A percentile compares a stretch with the other conserved stretches of the same genome.
These are phyloP conservation scores for Polypterus bichir DNA, from an alignment of 2,113 vertebrate species.

Conservation along the genomic window DNA sequence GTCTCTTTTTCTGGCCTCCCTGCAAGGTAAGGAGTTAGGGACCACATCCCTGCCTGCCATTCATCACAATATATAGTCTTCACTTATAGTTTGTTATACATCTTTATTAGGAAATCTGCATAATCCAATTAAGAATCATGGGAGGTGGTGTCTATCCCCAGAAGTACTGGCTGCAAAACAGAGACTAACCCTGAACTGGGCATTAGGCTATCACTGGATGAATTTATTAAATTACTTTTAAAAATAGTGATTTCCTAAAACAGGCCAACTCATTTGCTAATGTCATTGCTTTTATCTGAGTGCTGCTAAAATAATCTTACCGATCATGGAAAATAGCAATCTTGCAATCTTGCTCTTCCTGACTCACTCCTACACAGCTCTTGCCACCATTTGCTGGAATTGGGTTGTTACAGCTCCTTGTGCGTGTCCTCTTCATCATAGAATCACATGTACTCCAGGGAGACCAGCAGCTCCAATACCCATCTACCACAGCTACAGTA, in stretches of 20 bases:
- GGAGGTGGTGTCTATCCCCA: background rate
- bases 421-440: constrained; percentile 54
- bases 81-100: too few species aligned
- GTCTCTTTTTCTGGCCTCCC: too few species aligned
- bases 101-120: too few species aligned
- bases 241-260: background rate
- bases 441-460: constrained; percentile 59
- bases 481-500: constrained; percentile 60
- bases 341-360: constrained; percentile 57
- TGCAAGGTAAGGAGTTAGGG: too few species aligned
- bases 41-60: background rate
- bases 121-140: background rate
- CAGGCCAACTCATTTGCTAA: background rate
- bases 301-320: constrained; percentile 31
- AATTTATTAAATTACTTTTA: background rate
- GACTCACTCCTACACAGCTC: constrained; percentile 41
- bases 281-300: background rate
- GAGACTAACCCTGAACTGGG: background rate
- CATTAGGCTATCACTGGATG: background rate
- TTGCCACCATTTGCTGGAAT: constrained; percentile 49
- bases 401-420: constrained; percentile 65
- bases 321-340: constrained; percentile 58
- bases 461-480: constrained; percentile 81
- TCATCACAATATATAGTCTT: background rate
- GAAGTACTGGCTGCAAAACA: background rate